Evolutionary conservation across 2,888 invertebrate genomes (phyloP).

Genomic region (Cataglyphis altisquamis): DNA sequence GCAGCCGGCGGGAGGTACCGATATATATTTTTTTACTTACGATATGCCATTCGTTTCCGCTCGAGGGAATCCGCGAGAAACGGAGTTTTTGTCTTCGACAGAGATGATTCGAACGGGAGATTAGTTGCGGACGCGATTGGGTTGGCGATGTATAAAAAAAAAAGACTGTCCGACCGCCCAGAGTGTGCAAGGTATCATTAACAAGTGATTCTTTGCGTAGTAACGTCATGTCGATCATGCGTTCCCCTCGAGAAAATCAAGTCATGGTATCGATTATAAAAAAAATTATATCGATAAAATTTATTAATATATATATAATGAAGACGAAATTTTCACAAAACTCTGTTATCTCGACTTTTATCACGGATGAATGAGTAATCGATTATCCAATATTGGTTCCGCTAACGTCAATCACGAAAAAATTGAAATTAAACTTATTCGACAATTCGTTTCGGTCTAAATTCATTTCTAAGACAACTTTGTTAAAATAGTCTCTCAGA

Average conservation of each 20-base stretch:
- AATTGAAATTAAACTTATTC: background rate
- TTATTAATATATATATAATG: background rate
- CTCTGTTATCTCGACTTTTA: background rate
- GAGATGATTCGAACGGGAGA: conserved; percentile 62
- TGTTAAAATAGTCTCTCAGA: background rate
- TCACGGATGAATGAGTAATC: conserved; percentile 29
- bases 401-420: background rate
- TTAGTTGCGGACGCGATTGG: conserved; percentile 70
- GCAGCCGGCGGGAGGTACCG: conserved; percentile 60
- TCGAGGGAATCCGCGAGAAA: conserved; percentile 65
- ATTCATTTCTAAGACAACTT: background rate
- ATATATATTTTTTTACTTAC: background rate
- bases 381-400: conserved; percentile 2
- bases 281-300: background rate
- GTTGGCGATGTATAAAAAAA: conserved; percentile 50
- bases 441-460: conserved; percentile 14
- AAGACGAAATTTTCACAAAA: conserved; percentile 18
- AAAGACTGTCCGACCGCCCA: conserved; percentile 72
- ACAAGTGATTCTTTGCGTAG: conserved; percentile 65
- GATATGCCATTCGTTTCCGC: conserved; percentile 70
- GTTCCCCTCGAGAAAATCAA: conserved; percentile 20
- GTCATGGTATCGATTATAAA: background rate
- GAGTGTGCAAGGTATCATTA: conserved; percentile 52
- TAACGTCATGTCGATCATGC: conserved; percentile 57
- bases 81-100: conserved; percentile 66